Percentiles rank a stretch among this genome's conserved stretches.
Evolutionary conservation across 2,797 vertebrate species (phyloP).

Genomic region (Paedocypris micromegethes): DNA sequence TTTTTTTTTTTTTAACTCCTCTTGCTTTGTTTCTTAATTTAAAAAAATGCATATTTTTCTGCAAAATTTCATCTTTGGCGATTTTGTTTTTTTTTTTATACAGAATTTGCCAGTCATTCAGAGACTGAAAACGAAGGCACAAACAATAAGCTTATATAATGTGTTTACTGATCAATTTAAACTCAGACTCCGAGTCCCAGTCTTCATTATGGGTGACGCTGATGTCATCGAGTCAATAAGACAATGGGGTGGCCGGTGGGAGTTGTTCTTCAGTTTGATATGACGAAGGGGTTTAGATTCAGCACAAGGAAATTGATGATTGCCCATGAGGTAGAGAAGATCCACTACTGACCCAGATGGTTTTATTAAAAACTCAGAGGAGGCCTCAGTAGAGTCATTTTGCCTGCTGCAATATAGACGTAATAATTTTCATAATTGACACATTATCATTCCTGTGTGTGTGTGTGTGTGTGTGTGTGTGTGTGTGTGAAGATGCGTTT

Average conservation of each 20-base stretch:
- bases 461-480: conserved; percentile 12
- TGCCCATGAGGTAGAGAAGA: conserved; percentile 31
- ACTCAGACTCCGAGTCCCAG: conserved; percentile 36
- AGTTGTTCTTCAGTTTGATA: conserved; percentile 34
- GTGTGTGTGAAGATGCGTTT: conserved; percentile 1
- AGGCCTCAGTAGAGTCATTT: conserved; percentile 31
- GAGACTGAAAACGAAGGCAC: not conserved
- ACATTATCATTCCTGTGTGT: conserved; percentile 19
- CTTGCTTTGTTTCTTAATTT: too few species aligned
- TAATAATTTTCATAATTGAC: conserved; percentile 33
- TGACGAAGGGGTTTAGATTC: conserved; percentile 20
- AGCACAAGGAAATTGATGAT: conserved; percentile 25
- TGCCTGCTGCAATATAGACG: conserved; percentile 30
- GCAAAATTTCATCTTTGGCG: too few species aligned
- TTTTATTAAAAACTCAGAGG: conserved; percentile 39
- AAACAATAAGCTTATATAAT: conserved; percentile 27
- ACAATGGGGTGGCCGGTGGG: conserved; percentile 32
- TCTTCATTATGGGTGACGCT: conserved; percentile 30
- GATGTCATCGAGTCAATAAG: conserved; percentile 41
- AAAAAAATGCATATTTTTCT: too few species aligned
- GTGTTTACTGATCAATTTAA: conserved; percentile 38
- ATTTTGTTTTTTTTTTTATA: too few species aligned
- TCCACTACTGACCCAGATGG: conserved; percentile 38
- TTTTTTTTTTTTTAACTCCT: too few species aligned
- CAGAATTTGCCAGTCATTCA: not conserved